phyloP scores from a whole-genome alignment of 1,140 invertebrate genomes.

The Heliconius hermathena region DNA sequence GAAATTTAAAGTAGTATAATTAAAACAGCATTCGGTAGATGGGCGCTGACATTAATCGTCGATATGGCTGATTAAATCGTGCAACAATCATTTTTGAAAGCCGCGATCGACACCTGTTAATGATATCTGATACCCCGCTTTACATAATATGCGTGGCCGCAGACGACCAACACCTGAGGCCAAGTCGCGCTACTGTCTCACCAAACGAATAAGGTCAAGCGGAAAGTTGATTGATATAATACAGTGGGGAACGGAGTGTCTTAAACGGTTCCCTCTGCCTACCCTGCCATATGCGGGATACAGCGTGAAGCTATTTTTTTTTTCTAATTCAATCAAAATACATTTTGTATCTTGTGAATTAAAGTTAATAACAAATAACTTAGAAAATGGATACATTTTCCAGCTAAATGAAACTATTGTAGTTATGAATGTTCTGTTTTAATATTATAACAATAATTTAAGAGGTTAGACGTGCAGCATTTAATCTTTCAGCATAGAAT shows the following conservation, averaged over 20 bases:
- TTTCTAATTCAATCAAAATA: neutral
- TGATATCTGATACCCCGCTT: conserved; percentile 47
- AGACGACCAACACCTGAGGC: conserved; percentile 44
- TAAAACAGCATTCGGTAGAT: conserved; percentile 31
- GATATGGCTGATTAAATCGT: conserved; percentile 40
- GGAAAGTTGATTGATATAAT: neutral
- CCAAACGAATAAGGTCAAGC: conserved; percentile 25
- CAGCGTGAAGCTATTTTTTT: neutral
- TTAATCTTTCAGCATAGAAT: conserved; percentile 21
- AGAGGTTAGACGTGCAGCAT: conserved; percentile 1
- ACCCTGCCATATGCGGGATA: neutral
- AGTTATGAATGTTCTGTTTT: neutral
- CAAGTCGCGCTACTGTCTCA: conserved; percentile 29
- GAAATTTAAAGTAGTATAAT: neutral
- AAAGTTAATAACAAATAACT: no score
- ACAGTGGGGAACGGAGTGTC: no score
- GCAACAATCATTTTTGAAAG: conserved; percentile 48
- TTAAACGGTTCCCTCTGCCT: no score
- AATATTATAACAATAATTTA: neutral
- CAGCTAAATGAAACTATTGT: no score
- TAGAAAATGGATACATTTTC: no score
- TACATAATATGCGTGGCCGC: conserved; percentile 47
- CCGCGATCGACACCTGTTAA: conserved; percentile 46
- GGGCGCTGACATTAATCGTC: conserved; percentile 31
- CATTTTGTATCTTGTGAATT: no score